Conservation (phyloP, 2,888 invertebrate genomes). For the Onchidella celtica region DNA sequence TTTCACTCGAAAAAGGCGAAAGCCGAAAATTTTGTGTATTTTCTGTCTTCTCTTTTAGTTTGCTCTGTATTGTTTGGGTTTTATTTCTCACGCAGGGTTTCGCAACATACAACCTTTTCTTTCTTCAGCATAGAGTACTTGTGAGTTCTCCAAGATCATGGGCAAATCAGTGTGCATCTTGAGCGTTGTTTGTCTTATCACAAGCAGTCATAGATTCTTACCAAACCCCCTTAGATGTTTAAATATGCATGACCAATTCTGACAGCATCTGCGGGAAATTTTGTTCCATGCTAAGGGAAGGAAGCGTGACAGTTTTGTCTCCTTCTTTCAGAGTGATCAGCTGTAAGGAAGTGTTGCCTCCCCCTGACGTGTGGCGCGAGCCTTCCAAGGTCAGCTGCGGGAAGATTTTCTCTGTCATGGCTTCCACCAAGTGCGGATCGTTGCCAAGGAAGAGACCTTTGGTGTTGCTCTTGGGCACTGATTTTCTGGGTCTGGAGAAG, state of each 20-base stretch:
- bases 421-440: slow-evolving; percentile 81
- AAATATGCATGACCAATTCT: slow-evolving; percentile 81
- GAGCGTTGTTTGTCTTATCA: no score
- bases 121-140: no score
- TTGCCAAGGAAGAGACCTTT: slow-evolving; percentile 78
- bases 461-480: slow-evolving; percentile 59
- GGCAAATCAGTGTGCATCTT: no score
- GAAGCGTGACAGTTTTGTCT: slow-evolving; percentile 80
- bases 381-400: slow-evolving; percentile 77
- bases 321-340: slow-evolving; percentile 79
- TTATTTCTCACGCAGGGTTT: no score
- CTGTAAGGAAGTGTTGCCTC: slow-evolving; percentile 72
- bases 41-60: no score
- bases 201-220: no score
- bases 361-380: slow-evolving; percentile 56
- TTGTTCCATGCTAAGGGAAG: slow-evolving; percentile 81
- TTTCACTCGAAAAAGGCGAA: no score
- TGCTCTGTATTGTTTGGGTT: no score
- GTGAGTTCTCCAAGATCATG: no score
- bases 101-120: no score
- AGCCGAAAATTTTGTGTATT: no score
- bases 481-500: slow-evolving; percentile 61
- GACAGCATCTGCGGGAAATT: slow-evolving; percentile 82
- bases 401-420: slow-evolving; percentile 79
- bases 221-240: no score